phyloP scores from a whole-genome alignment of 2,888 invertebrate species.

The Tetragonisca angustula region DNA sequence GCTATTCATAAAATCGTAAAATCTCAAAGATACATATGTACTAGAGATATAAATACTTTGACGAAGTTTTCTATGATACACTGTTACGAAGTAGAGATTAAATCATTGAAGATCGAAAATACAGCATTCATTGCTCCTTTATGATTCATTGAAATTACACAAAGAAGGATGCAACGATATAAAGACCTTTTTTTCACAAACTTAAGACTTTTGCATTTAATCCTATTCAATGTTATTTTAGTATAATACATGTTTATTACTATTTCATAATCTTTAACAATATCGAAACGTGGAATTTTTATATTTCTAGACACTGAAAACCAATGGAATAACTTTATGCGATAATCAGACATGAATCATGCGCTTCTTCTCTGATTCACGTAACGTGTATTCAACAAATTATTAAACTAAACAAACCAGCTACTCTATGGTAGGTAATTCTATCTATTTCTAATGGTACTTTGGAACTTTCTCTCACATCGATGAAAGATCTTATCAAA shows the following conservation, averaged over 20 bases:
- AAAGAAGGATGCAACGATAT: not conserved
- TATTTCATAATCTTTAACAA: not conserved
- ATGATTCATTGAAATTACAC: not conserved
- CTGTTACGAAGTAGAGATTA: not conserved
- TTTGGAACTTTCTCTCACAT: not conserved
- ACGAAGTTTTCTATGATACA: no score
- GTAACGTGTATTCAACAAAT: conserved; percentile 20
- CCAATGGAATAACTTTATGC: not conserved
- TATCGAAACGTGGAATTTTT: not conserved
- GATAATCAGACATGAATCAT: conserved; percentile 12
- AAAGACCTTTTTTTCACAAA: not conserved
- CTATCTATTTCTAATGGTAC: not conserved
- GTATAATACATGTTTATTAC: not conserved
- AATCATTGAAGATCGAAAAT: not conserved
- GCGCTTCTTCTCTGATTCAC: not conserved
- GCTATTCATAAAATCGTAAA: not conserved
- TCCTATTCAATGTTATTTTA: not conserved
- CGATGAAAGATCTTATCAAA: not conserved
- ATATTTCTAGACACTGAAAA: not conserved
- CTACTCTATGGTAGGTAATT: conserved; percentile 1
- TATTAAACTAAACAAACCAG: conserved; percentile 27
- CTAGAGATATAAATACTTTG: not conserved
- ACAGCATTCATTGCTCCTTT: not conserved
- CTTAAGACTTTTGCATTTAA: not conserved
- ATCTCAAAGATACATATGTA: no score